These are phyloP conservation scores for Liolophura sinensis DNA, from an alignment of 1,140 invertebrate genomes.

Conservation along the genomic window DNA sequence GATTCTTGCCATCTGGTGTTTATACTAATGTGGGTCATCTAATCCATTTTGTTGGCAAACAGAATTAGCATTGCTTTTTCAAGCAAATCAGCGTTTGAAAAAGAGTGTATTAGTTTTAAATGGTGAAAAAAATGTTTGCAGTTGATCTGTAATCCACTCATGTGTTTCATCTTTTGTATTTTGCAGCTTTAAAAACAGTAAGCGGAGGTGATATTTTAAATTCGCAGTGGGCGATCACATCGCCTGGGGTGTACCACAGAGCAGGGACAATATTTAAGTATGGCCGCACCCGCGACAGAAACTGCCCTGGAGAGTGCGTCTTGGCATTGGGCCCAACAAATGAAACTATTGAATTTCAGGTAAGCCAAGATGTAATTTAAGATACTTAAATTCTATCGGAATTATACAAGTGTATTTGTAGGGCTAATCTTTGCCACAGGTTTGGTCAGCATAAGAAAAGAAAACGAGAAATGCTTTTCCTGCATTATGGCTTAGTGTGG, in stretches of 20 bases:
- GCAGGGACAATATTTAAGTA: conserved; percentile 42
- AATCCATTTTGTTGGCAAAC: no score
- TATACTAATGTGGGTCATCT: no score
- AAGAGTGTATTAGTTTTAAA: not conserved
- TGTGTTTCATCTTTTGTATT: conserved; percentile 8
- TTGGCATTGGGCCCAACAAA: conserved; percentile 34
- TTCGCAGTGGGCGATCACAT: conserved; percentile 15
- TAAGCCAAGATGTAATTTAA: no score
- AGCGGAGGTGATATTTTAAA: conserved; percentile 31
- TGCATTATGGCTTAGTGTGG: no score
- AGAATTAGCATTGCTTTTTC: no score
- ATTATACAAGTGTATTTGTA: no score
- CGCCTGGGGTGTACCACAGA: conserved; percentile 15
- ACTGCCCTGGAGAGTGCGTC: conserved; percentile 43
- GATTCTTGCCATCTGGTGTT: no score
- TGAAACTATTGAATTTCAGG: conserved; percentile 35
- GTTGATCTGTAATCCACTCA: conserved; percentile 9
- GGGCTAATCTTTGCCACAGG: no score
- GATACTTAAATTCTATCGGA: no score
- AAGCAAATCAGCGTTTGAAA: no score
- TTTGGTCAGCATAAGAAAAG: no score
- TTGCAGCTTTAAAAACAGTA: conserved; percentile 24
- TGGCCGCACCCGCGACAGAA: conserved; percentile 14
- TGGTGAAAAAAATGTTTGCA: conserved; percentile 6
- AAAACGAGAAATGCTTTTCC: no score